These are phyloP conservation scores for Phocoena phocoena DNA, from an alignment of 2,113 vertebrate genomes.

Conservation along the genomic window DNA sequence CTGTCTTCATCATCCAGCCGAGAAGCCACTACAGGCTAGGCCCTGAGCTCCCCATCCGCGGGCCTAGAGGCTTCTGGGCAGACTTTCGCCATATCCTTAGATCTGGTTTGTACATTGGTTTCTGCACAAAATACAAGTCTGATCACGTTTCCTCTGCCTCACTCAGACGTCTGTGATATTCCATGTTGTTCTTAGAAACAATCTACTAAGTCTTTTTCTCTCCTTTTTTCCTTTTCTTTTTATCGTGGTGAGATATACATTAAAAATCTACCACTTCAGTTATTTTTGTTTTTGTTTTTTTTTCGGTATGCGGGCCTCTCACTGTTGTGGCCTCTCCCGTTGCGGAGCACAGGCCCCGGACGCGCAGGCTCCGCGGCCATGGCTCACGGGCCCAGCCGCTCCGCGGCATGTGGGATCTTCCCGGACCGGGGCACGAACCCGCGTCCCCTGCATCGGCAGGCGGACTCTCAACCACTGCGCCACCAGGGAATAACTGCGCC, in stretches of 20 bases:
- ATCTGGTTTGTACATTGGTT: not conserved
- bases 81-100: not conserved
- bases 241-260: not conserved
- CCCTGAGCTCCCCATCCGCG: not conserved
- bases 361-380: no score
- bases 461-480: no score
- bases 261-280: not conserved
- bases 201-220: not conserved
- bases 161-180: not conserved
- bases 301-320: no score
- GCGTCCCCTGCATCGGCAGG: no score
- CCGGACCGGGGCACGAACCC: no score
- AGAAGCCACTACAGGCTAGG: not conserved
- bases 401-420: no score
- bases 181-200: not conserved
- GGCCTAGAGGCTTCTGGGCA: not conserved
- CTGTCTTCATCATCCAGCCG: constrained; percentile 6
- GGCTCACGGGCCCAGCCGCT: no score
- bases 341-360: no score
- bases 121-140: not conserved
- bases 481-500: no score
- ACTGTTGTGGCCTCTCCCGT: no score
- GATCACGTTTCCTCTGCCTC: not conserved
- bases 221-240: not conserved
- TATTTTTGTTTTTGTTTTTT: not conserved